phyloP scores from a whole-genome alignment of 2,888 invertebrate genomes.

The Cantharis lateralis region DNA sequence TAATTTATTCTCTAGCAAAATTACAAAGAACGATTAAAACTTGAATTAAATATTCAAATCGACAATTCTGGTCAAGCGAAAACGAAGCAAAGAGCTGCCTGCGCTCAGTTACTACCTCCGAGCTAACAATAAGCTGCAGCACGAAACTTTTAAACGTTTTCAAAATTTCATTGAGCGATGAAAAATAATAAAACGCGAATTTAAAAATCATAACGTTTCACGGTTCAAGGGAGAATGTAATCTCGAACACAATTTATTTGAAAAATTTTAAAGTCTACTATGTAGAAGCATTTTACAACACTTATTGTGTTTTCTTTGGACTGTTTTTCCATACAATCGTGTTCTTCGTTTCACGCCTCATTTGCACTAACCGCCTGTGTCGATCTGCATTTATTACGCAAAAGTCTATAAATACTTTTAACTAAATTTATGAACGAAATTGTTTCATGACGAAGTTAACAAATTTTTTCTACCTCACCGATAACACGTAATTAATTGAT shows the following conservation, averaged over 20 bases:
- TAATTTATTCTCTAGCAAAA: not conserved
- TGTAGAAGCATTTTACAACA: not conserved
- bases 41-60: not conserved
- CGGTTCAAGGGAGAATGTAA: not conserved
- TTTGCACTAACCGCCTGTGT: conserved; percentile 10
- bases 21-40: not conserved
- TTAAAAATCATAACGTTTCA: not conserved
- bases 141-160: too few relatives aligned
- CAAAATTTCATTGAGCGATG: too few relatives aligned
- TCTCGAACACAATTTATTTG: not conserved
- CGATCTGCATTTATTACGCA: conserved; percentile 3
- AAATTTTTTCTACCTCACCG: too few relatives aligned
- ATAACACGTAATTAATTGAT: too few relatives aligned
- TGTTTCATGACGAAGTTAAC: too few relatives aligned
- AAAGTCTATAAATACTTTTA: too few relatives aligned
- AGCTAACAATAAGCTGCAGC: too few relatives aligned
- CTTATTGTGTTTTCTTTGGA: not conserved
- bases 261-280: not conserved
- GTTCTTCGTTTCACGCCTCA: conserved; percentile 15
- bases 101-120: too few relatives aligned
- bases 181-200: not conserved
- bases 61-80: not conserved
- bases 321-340: not conserved
- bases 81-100: too few relatives aligned
- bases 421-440: too few relatives aligned